Base-by-base conservation (phyloP, 2,888 invertebrate genomes). In the Parnassius smintheus region DNA sequence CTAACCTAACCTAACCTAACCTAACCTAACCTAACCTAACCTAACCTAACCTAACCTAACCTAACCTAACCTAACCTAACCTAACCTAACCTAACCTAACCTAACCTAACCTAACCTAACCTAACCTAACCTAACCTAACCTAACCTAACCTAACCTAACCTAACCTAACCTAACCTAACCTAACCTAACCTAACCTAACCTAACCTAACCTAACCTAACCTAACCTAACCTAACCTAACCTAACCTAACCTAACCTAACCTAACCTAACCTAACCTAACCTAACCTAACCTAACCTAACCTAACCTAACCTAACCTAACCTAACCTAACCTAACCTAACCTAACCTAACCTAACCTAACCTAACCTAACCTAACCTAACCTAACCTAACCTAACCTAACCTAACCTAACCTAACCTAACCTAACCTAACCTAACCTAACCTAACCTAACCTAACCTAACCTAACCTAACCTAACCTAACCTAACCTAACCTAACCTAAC, bases 261-360 rank as follows among this genome's bases (percentile, higher is more conserved):
- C 45, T 45, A 45, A 45, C 45, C 45, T 45, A 45, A 45, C 45
- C 45, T 45, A 45, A 45, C 68, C 67, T 65, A 65, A 62, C 65
- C 61, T 65, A 66, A 68, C 68, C 64, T 65, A 66, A 65, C 66
- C 65, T 66, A 67, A 62, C 67, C 65, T 67, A 68, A 66, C 66
- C 66, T 67, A 68, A 67, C 66, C 66, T 68, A 66, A 66, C 68
- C 68, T 65, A 68, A 65, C 68, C 65, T 62, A 68, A 68, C 66
- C 68, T 66, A 66, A 66, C 65, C 65, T 61, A 66, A 66, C 68
- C 65, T 61, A 65, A 65, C 65, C 65, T 66, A 68, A 66, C 66
- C 64, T 64, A 64, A 64, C 64, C 64, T 59, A 59, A 64, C 64
- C 64, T 64, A 64, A 64, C 64, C 64, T 64, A 64, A 64, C 64